These are phyloP conservation scores for Trichonephila inaurata DNA, from an alignment of 1,140 invertebrate species.

Conservation along the genomic window DNA sequence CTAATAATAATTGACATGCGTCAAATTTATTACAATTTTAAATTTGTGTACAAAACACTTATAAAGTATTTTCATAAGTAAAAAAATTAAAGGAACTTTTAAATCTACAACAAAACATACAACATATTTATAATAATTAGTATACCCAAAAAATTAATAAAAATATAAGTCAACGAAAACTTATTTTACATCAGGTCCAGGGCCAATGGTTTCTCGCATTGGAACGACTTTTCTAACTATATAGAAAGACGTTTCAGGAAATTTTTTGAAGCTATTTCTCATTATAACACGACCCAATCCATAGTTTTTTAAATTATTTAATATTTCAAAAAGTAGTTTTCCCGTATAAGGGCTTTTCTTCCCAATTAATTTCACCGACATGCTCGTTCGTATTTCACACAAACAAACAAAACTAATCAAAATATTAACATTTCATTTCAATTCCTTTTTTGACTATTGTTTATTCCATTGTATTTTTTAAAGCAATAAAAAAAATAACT, in stretches of 20 bases:
- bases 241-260: slow-evolving; percentile 56
- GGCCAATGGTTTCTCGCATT: slow-evolving; percentile 56
- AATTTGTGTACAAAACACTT: too few relatives aligned
- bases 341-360: slow-evolving; percentile 66
- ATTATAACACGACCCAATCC: slow-evolving; percentile 59
- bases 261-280: slow-evolving; percentile 42
- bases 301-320: slow-evolving; percentile 72
- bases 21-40: too few relatives aligned
- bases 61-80: too few relatives aligned
- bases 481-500: too few relatives aligned
- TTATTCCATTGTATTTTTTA: too few relatives aligned
- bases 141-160: too few relatives aligned
- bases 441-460: too few relatives aligned
- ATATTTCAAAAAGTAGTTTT: slow-evolving; percentile 67
- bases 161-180: not conserved
- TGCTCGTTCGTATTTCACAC: not conserved
- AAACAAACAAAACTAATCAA: not conserved
- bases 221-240: slow-evolving; percentile 66
- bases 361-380: slow-evolving; percentile 57
- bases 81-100: too few relatives aligned
- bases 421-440: not conserved
- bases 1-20: too few relatives aligned
- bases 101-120: too few relatives aligned
- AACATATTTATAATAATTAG: too few relatives aligned
- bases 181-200: slow-evolving; percentile 48